Evolutionary conservation across 2,888 invertebrate species (phyloP).

Genomic region (Amiota mariae): DNA sequence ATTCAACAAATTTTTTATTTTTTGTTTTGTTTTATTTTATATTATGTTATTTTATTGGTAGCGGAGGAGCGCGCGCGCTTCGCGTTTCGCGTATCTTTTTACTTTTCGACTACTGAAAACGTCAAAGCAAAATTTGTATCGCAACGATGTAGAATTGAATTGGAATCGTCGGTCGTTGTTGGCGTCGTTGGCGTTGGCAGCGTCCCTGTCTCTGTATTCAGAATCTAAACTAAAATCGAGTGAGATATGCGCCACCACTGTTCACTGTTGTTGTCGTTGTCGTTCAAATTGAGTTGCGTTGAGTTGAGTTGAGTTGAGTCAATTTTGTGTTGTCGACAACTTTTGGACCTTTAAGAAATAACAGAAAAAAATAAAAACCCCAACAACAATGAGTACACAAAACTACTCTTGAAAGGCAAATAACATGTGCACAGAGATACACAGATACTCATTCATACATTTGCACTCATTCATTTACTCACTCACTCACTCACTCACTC

Average conservation of each 20-base stretch:
- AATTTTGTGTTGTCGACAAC: neutral
- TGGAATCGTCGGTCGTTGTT: too few species aligned
- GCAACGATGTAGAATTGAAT: conserved; percentile 3
- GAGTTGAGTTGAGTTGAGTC: conserved; percentile 5
- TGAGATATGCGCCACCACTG: neutral
- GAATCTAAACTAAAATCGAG: neutral
- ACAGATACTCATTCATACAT: conserved; percentile 17
- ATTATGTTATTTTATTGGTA: neutral
- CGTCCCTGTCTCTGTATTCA: neutral
- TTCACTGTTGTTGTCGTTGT: neutral
- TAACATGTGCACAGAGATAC: too few species aligned
- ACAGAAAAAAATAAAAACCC: neutral
- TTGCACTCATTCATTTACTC: conserved; percentile 33
- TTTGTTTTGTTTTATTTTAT: neutral
- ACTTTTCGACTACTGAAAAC: conserved; percentile 1
- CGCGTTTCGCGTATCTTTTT: conserved; percentile 24
- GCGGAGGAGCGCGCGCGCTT: conserved; percentile 2
- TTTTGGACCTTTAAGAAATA: neutral
- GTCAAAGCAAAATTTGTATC: neutral
- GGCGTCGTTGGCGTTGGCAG: too few species aligned
- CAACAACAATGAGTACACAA: neutral
- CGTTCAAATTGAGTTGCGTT: too few species aligned
- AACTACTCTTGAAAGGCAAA: neutral
- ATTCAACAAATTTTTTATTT: neutral
- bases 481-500: conserved; percentile 27